Base-by-base conservation (phyloP, 92 coral and sea anemone genomes). In the Epizoanthus fatuus region DNA sequence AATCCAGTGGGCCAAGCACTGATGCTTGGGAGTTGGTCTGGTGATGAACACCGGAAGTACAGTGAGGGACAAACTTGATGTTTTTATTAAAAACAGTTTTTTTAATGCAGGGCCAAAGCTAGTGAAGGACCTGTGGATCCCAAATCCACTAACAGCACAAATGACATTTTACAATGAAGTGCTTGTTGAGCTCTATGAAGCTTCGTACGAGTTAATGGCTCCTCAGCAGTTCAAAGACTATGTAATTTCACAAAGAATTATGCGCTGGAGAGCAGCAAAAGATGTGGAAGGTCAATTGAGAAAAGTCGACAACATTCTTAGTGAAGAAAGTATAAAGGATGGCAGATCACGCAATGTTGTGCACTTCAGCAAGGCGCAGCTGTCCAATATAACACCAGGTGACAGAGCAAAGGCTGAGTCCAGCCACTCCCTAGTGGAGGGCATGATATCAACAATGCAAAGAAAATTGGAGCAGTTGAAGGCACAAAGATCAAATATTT, bases 51-150 rank as follows among this genome's bases (percentile, higher is more conserved):
- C 47, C 7, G 47, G 7, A 42, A 42, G 47, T 42, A 42, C 47
- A 42, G 47, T 42, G 7, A 42, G 47, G 47, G 47, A 2, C 47
- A 42, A 42, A 42, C 47, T 42, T 42, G 47, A 42, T 42, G 66
- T 76, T 76, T 53, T 42, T 42, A 42, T 42, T 42, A 55, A 55
- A 12, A 55, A 0, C 3, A 8, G 14, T 55, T 55, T 9, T 55
- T 55, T 55, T 12, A 3, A 55, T 16, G 22, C 7, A 72, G 80
- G 81, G 72, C 69, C 81, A 63, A 53, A 63, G 62, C 20, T 56
- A 42, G 88, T 7, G 14, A 84, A 84, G 82, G 74, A 74, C 63
- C 82, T 84, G 57, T 74, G 81, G 88, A 72, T 83, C 14, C 88
- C 76, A 22, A 74, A 85, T 74, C 83, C 75, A 15, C 75, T 74